Percentiles rank a stretch among this genome's conserved stretches.
Evolutionary conservation across 2,113 vertebrate species (phyloP).

Genomic region (Varanus komodoensis): DNA sequence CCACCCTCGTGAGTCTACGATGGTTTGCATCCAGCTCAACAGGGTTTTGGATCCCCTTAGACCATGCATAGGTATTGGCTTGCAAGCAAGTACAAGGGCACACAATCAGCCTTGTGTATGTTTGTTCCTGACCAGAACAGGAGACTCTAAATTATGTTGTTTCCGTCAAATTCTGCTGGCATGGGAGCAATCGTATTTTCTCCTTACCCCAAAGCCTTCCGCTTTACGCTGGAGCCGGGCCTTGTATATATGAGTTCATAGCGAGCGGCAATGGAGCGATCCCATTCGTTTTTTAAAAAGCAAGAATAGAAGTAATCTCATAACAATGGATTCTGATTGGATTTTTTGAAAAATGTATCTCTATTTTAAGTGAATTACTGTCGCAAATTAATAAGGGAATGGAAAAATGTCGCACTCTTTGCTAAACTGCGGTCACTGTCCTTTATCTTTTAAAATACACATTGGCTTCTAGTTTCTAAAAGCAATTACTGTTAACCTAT

Average conservation of each 20-base stretch:
- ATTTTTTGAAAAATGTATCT: too few species aligned
- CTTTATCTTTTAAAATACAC: constrained; percentile 64
- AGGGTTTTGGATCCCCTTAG: background rate
- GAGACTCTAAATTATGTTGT: fast-evolving
- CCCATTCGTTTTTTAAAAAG: constrained; percentile 52
- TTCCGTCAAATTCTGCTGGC: fast-evolving
- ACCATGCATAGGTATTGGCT: background rate
- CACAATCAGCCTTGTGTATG: background rate
- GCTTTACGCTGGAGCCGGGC: too few species aligned
- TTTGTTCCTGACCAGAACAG: fast-evolving
- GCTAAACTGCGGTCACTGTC: constrained; percentile 65
- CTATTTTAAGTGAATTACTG: too few species aligned
- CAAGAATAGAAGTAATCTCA: constrained; percentile 63
- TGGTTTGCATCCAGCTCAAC: background rate
- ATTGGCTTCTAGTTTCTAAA: constrained; percentile 61
- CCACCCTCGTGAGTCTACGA: background rate
- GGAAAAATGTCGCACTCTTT: constrained; percentile 47
- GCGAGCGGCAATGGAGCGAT: background rate
- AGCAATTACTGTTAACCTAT: constrained; percentile 10
- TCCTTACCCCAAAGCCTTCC: background rate
- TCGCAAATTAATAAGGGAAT: too few species aligned
- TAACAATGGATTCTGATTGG: constrained; percentile 34
- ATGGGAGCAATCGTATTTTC: fast-evolving
- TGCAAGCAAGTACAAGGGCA: background rate
- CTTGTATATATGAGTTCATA: too few species aligned